Evolutionary conservation across 2,888 invertebrate genomes (phyloP).

Genomic region (Meganola albula): DNA sequence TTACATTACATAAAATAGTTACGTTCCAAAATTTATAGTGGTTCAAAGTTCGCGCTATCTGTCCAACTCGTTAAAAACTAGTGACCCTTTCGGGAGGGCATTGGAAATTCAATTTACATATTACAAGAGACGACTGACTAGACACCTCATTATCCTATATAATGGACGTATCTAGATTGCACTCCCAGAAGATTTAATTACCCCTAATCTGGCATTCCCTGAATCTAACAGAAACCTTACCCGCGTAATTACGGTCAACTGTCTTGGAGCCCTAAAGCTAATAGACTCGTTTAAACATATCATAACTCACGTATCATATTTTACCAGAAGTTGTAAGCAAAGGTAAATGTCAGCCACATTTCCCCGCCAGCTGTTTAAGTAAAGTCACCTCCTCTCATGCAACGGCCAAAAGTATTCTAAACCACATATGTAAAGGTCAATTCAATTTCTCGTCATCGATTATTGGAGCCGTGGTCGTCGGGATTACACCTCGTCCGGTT

Average conservation of each 20-base stretch:
- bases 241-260: constrained; percentile 62
- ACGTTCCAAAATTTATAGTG: constrained; percentile 8
- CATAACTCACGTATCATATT: too few relatives aligned
- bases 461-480: too few relatives aligned
- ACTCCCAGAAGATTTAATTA: constrained; percentile 70
- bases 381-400: too few relatives aligned
- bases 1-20: too few relatives aligned
- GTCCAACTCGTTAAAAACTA: constrained; percentile 39
- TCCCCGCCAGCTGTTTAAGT: too few relatives aligned
- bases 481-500: too few relatives aligned
- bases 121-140: constrained; percentile 61
- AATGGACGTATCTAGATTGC: constrained; percentile 57
- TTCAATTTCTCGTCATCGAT: too few relatives aligned
- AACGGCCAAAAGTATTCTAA: too few relatives aligned
- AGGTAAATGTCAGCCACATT: too few relatives aligned
- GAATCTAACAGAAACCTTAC: constrained; percentile 61
- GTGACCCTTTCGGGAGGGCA: constrained; percentile 40
- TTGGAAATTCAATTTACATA: constrained; percentile 71
- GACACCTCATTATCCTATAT: constrained; percentile 73
- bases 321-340: too few relatives aligned
- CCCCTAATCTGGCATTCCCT: constrained; percentile 68
- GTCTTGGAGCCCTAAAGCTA: constrained; percentile 57
- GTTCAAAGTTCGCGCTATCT: constrained; percentile 7
- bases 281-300: constrained; percentile 65
- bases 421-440: too few relatives aligned